Conservation (phyloP, 2,113 vertebrate species). For the Zosterops borbonicus region DNA sequence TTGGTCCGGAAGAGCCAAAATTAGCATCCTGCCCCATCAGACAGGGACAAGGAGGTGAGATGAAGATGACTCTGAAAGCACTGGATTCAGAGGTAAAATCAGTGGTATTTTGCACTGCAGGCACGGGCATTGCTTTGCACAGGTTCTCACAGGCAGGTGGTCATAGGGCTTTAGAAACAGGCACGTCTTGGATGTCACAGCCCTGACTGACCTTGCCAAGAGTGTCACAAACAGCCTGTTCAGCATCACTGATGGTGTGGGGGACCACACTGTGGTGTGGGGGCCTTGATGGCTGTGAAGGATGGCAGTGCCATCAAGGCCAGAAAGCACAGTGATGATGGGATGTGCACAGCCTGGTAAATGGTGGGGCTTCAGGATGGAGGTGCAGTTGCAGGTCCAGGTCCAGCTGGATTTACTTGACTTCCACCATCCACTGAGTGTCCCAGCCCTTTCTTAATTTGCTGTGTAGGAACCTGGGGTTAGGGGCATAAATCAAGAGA, state of each 20-base stretch:
- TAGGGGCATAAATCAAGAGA: not conserved
- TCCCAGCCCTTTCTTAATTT: not conserved
- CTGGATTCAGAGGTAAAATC: not conserved
- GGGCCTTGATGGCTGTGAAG: not conserved
- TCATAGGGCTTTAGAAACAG: not conserved
- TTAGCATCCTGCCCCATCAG: not conserved
- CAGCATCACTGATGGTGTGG: not conserved
- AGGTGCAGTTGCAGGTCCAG: not conserved
- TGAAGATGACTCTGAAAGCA: not conserved
- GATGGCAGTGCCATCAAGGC: fast-evolving
- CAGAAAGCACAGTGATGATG: not conserved
- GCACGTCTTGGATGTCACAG: not conserved
- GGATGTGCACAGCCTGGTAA: not conserved
- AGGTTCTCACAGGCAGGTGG: not conserved
- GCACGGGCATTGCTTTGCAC: fast-evolving
- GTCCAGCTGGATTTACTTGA: not conserved
- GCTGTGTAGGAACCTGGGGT: not conserved
- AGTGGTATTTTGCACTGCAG: not conserved
- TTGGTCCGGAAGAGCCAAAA: not conserved
- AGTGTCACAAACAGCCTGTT: not conserved
- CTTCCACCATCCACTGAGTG: not conserved
- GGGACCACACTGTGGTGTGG: not conserved
- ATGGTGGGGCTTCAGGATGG: not conserved
- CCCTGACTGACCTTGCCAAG: not conserved
- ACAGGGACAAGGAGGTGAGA: not conserved